Percentiles rank a stretch among this genome's conserved stretches.
phyloP scores from a whole-genome alignment of 2,797 vertebrate genomes.

The Anguilla megastoma region DNA sequence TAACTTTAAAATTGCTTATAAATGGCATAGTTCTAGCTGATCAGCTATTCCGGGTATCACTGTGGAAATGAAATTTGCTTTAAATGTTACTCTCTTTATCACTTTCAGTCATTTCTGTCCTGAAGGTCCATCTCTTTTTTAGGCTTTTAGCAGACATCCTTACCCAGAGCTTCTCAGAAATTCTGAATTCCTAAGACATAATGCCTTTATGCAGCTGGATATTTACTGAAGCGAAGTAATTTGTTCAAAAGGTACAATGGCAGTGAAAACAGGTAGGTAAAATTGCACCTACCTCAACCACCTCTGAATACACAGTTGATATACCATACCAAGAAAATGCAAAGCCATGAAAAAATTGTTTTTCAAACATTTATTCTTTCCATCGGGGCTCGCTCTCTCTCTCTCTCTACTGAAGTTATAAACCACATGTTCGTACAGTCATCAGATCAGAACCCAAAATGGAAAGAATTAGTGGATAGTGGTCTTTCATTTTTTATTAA shows the following conservation, averaged over 20 bases:
- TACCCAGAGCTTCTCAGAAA: neutral
- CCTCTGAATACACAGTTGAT: neutral
- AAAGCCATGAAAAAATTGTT: conserved; percentile 27
- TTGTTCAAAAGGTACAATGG: neutral
- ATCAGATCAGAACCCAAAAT: conserved; percentile 27
- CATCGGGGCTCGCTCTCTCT: conserved; percentile 23
- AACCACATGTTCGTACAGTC: conserved; percentile 19
- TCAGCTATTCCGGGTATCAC: neutral
- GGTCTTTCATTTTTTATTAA: conserved; percentile 8
- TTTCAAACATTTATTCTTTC: conserved; percentile 8
- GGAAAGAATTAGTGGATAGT: conserved; percentile 34
- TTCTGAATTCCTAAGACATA: neutral
- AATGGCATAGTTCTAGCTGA: neutral
- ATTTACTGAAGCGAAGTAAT: neutral
- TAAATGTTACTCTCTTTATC: too few relatives aligned
- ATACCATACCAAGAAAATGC: neutral
- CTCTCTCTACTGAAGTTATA: conserved; percentile 24
- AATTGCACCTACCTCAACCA: neutral
- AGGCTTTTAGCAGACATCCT: neutral
- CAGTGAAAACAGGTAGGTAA: neutral
- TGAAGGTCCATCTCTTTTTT: neutral
- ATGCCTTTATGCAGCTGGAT: neutral
- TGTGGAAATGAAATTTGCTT: neutral
- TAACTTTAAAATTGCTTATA: neutral
- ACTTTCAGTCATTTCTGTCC: neutral